Conservation (phyloP, 2,888 invertebrate genomes). For the Cosmia pyralina region DNA sequence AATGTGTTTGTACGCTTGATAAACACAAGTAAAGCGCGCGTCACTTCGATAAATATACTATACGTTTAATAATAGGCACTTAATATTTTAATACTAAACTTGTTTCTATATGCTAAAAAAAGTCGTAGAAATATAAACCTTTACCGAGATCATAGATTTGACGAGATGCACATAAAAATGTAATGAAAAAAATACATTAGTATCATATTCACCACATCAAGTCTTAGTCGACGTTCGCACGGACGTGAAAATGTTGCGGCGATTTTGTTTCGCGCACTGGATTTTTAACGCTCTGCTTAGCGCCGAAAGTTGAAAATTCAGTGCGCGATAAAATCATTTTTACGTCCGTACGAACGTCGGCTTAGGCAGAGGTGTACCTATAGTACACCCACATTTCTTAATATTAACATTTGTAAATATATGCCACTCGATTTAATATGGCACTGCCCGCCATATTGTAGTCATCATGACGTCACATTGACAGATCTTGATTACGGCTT, state of each 20-base stretch:
- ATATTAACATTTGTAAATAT: not conserved
- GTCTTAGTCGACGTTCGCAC: not conserved
- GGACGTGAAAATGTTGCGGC: no score
- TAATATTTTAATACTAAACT: not conserved
- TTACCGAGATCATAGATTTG: not conserved
- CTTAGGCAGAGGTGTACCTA: not conserved
- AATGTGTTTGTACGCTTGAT: no score
- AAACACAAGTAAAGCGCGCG: no score
- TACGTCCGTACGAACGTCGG: no score
- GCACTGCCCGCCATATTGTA: not conserved
- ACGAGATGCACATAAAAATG: not conserved
- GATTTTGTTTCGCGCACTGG: no score
- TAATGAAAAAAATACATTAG: constrained; percentile 3
- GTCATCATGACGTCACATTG: not conserved
- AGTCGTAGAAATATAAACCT: not conserved
- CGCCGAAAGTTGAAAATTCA: no score
- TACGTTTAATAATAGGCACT: not conserved
- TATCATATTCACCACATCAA: not conserved
- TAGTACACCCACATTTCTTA: not conserved
- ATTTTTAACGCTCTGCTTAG: no score
- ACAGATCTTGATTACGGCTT: no score
- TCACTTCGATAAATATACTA: no score
- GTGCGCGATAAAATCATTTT: no score
- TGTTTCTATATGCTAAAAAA: not conserved
- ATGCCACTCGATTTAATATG: not conserved